Base-by-base conservation (phyloP, 92 coral and sea anemone genomes). In the Nematostella vectensis region DNA sequence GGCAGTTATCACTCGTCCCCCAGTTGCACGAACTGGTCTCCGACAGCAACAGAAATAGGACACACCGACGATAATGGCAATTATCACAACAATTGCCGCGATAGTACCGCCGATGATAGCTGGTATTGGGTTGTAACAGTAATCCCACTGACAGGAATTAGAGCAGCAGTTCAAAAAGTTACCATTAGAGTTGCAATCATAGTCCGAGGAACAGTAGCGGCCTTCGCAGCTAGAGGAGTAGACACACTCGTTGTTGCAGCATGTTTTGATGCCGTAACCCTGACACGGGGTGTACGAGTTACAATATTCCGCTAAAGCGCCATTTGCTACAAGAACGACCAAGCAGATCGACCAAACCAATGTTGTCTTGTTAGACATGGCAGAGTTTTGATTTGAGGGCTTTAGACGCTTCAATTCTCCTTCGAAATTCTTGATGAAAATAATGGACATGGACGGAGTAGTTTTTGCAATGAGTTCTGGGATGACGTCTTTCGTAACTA, bases 161-260 rank as follows among this genome's bases (percentile, higher is more conserved):
- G 13, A 13, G 29, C 67, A 61, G 28, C 67, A 61, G 27, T 4
- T 15, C 47, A 20, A 17, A 10, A 37, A 9, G 44, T 37, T 37
- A 10, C 4, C 23, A 3, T 17, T 3, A 28, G 19, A 3, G 15
- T 15, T 15, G 47, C 50, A 43, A 18, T 55, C 54, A n/a, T 27
- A 29, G 38, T 42, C 31, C 3, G 9, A 30, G 43, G 11, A 0
- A 37, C 68, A 48, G 26, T 1, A 20, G 1, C 22, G 21, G 18
- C 68, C 68, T 3, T 2, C 9, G 25, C 68, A 62, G 31, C 22
- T 16, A 1, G 58, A 29, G 31, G 44, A 56, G 21, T 31, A 48
- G 15, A 62, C 49, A 38, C 68, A 62, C 13, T 0, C 1, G n/a
- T 23, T 29, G 30, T 62, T 48, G 40, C 68, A 64, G 21, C 68